phyloP scores from a whole-genome alignment of 2,888 invertebrate species.

The Eurytoma adleriae region DNA sequence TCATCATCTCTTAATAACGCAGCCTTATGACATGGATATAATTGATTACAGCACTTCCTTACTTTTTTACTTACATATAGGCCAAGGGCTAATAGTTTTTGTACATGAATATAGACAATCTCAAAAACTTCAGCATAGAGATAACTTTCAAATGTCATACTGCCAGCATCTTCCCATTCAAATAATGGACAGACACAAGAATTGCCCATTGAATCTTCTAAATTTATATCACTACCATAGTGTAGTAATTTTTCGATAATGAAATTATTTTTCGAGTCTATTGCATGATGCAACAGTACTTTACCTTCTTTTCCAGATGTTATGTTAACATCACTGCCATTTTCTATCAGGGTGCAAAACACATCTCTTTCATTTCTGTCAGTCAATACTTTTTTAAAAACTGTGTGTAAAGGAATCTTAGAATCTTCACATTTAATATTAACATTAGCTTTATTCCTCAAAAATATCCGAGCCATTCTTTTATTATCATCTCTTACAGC shows the following conservation, averaged over 20 bases:
- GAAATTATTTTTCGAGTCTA: background rate
- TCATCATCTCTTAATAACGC: background rate
- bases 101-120: background rate
- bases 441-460: background rate
- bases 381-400: background rate
- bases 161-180: too few species aligned
- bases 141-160: background rate
- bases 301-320: background rate
- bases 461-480: background rate
- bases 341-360: background rate
- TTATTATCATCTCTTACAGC: background rate
- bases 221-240: constrained; percentile 1
- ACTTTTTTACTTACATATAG: background rate
- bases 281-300: background rate
- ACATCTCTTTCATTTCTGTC: background rate
- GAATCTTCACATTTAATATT: background rate
- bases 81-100: background rate
- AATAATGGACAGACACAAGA: too few species aligned
- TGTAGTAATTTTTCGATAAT: background rate
- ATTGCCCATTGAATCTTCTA: background rate
- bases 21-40: background rate
- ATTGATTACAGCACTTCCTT: background rate
- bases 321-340: background rate
- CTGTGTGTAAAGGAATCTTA: background rate
- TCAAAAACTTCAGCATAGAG: background rate